Evolutionary conservation across 1,140 invertebrate species (phyloP), one percentile per base, ranked within the genome.

Genomic region (Thalassaphorura encarpata): DNA sequence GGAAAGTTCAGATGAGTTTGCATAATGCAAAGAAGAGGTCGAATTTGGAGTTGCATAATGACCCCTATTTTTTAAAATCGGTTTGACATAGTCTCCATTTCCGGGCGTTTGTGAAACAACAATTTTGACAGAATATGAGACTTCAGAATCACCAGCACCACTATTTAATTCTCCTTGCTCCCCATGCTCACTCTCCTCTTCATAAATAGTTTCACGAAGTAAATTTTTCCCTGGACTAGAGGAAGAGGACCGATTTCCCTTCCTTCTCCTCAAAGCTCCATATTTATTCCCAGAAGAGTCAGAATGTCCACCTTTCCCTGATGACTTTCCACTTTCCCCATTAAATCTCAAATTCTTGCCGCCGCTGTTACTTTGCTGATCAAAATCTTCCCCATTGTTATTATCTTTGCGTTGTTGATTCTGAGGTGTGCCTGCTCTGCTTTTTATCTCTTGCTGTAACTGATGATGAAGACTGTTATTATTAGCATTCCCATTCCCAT

Each of bases 181-280:
- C 11, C 26, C 8, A n/a, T 3, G 27, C 49, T 56, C 42, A 42
- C 19, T 16, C 2, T 65, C 60, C 47, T 65, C 63, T 41, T 65
- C 63, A 31, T 60, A 60, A 52, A 65, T 65, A 13, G 55, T 62
- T 51, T 65, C 63, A 39, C 58, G 54, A 15, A 62, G 46, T 3
- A 65, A 40, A 47, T 45, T 60, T 39, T 60, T 60, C 19, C 48
- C 49, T 6, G 6, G 4, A 11, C 5, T 6, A 26, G 42, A 36
- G 16, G 51, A 19, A 23, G 40, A 29, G 15, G 27, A 23, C 19
- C 49, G 36, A 43, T 42, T 39, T 33, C 49, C 52, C 15, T 36
- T 36, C 6, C 62, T 28, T 28, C 61, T 43, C 18, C 58, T 33
- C 18, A 63, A 27, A 23, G 62, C 62, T 31, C 62, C 58, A 46